Base-by-base conservation (phyloP, 2,797 vertebrate species). In the Pangasius larnaudii region DNA sequence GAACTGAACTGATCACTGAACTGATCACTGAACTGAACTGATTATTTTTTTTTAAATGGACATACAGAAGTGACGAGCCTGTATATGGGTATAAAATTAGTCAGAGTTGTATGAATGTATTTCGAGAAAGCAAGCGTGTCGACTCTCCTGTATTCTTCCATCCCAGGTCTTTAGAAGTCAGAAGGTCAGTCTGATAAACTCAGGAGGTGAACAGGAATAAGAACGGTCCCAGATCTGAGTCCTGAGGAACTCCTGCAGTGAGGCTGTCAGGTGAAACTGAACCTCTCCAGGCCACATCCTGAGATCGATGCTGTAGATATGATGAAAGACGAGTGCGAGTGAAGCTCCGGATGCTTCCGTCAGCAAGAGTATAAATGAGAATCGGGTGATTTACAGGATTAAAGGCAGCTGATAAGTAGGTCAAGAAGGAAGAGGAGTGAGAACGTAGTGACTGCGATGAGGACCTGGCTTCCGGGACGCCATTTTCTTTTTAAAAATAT, bases 201-300 rank as follows among this genome's bases (percentile, higher is more conserved):
- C 67, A 13, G 30, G 27, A 75, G 5, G 24, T 75, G 24, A 5
- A 75, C 72, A 49, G 24, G 19, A 74, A 46, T 10, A 27, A 46
- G 39, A 74, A 42, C 39, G 36, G 69, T 42, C 69, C 69, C 36
- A 46, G 42, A 27, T 27, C 72, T n/a, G 27, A 77, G 74, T 16
- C 11, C 2, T 77, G 74, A 77, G 74, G 74, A 77, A 77, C 74
- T 51, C 74, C 74, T 77, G 74, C 74, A 77, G 46, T 8, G 46
- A 77, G 46, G 46, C 46, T 51, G 46, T 77, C 46, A 77, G n/a
- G 27, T 53, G 74, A 77, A 77, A 53, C 49, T 7, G 14, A 77
- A 53, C 14, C 46, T 30, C 74, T 77, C 14, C 46, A 53, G 49
- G 74, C 46, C 7, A 30, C 49, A 77, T 53, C 49, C 74, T 77